Percentiles rank a stretch among this genome's conserved stretches.
phyloP scores from a whole-genome alignment of 2,797 vertebrate species.

The Mormyrops boulengeri region DNA sequence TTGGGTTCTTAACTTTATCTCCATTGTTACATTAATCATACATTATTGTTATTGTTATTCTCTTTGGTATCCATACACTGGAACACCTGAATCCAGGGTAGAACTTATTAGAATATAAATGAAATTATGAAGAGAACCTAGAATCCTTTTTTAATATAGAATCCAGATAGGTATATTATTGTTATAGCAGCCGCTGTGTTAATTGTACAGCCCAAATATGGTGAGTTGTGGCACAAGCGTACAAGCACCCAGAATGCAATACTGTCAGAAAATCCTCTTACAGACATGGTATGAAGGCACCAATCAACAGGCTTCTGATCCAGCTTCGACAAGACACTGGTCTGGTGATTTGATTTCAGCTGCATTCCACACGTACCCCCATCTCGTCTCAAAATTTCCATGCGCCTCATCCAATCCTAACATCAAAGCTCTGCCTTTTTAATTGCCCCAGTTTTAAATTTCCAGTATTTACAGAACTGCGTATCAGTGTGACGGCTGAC shows the following conservation, averaged over 20 bases:
- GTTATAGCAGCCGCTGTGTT: not conserved
- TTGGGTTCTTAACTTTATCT: not conserved
- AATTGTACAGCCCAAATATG: not conserved
- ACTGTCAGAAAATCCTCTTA: not conserved
- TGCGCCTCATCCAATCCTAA: not conserved
- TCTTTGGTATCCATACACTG: not conserved
- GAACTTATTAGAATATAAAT: not conserved
- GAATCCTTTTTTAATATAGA: not conserved
- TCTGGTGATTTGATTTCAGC: not conserved
- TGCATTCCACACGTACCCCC: not conserved
- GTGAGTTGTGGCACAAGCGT: not conserved
- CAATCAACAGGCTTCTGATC: not conserved
- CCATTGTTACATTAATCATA: not conserved
- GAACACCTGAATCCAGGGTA: not conserved
- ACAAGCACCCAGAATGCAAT: not conserved
- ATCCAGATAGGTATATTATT: not conserved
- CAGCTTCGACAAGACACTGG: not conserved
- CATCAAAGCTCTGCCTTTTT: not conserved
- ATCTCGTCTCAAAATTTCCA: not conserved
- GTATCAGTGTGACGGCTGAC: not conserved
- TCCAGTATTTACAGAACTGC: not conserved
- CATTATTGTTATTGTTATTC: not conserved
- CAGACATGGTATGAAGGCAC: not conserved
- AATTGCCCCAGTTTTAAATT: not conserved
- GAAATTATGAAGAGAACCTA: not conserved